A percentile compares a stretch with the other conserved stretches of the same genome.
Evolutionary conservation across 2,113 vertebrate species (phyloP).

Genomic region (Mirza zaza): DNA sequence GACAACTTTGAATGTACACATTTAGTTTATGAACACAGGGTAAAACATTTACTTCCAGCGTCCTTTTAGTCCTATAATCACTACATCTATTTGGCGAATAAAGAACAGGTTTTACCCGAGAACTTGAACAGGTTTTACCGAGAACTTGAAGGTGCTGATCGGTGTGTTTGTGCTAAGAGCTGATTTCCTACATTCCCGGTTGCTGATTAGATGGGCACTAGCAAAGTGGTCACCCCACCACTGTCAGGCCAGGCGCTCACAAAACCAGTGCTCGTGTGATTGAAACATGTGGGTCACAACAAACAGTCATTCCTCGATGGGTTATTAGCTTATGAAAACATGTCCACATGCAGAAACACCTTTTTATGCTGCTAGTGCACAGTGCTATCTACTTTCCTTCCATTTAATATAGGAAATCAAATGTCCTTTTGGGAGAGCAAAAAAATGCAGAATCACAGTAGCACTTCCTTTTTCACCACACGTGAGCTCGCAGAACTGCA

Average conservation of each 20-base stretch:
- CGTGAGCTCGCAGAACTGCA: background rate
- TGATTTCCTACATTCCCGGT: background rate
- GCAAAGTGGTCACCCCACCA: rapidly evolving
- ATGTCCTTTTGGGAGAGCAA: background rate
- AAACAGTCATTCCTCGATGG: background rate
- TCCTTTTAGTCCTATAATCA: background rate
- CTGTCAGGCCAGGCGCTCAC: background rate
- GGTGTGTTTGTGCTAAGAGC: rapidly evolving
- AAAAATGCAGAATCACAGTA: background rate
- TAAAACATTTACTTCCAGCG: constrained; percentile 22
- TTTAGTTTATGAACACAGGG: constrained; percentile 35
- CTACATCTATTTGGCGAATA: background rate
- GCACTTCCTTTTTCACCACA: background rate
- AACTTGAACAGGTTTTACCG: background rate
- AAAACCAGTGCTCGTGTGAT: background rate
- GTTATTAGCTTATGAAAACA: background rate
- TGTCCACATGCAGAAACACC: background rate
- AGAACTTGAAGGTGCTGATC: background rate
- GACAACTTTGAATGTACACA: constrained; percentile 39
- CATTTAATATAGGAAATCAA: background rate
- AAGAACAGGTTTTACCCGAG: background rate
- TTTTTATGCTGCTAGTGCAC: background rate
- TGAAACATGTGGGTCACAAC: background rate
- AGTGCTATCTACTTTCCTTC: background rate
- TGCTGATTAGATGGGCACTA: rapidly evolving